Evolutionary conservation across 2,797 vertebrate genomes (phyloP), one percentile per base, ranked within the genome.

Genomic region (Aselliscus stoliczkanus): DNA sequence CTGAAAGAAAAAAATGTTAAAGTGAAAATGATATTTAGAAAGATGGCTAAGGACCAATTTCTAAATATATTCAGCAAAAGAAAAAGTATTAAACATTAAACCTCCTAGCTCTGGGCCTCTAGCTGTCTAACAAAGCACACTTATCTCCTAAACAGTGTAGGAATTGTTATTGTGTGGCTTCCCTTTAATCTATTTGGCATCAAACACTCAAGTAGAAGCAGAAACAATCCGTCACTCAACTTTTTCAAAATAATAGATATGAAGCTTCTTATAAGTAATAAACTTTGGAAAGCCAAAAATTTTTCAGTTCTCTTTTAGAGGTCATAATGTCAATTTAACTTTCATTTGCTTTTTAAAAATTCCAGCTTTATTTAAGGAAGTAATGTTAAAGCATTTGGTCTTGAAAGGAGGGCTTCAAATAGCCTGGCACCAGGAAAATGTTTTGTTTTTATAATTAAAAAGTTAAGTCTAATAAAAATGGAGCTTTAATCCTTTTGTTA

Each of bases 1-100:
- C 52, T 42, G n/a, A 4, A 65, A 86, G 80, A 75, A 87, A 94
- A 91, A 93, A 42, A 95, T 77, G 82, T 72, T 60, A 94, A 96
- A 96, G 27, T 73, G 81, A 83, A 89, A 97, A 37, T 34, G 65
- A 60, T 58, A 67, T 86, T 84, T 81, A 56, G 62, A 82, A 92
- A 90, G 76, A 69, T 72, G 27, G 15, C n/a, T 52, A 67, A 73
- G 54, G 50, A 39, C 21, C 12, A 65, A 65, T 85, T 96, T 90
- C 50, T 7, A 69, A 91, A 92, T 52, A 31, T 80, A 75, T 50
- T 94, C 60, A 80, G 34, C n/a, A 34, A 90, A 64, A 88, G 72
- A 52, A 80, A 93, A 93, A 90, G n/a, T 79, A 88, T 25, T 50
- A 87, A 88, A 62, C 2, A 37, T 82, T 29, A 65, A 73, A 56